These are phyloP conservation scores for Eciton burchellii DNA, from an alignment of 1,140 invertebrate genomes.

Conservation along the genomic window DNA sequence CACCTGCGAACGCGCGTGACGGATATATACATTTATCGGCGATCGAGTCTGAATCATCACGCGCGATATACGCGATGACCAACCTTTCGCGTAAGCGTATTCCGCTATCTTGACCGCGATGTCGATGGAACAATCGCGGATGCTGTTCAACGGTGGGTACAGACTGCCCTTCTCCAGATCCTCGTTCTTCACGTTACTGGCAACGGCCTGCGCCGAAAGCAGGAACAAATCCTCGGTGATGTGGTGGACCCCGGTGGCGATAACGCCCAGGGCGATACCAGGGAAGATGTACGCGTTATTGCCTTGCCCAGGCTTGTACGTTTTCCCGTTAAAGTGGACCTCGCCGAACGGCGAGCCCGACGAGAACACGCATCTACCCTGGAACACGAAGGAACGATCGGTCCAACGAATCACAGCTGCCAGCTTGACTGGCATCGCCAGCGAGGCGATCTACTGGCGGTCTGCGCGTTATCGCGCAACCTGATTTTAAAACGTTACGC, in stretches of 20 bases:
- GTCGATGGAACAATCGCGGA: slow-evolving; percentile 90
- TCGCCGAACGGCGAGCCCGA: slow-evolving; percentile 96
- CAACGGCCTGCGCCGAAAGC: slow-evolving; percentile 93
- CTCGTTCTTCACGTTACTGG: slow-evolving; percentile 89
- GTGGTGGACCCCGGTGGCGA: slow-evolving; percentile 93
- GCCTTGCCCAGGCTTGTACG: slow-evolving; percentile 95
- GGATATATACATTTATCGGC: not conserved
- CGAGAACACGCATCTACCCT: slow-evolving; percentile 96
- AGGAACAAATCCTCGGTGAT: slow-evolving; percentile 96
- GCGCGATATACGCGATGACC: slow-evolving; percentile 43
- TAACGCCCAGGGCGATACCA: slow-evolving; percentile 95
- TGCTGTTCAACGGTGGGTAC: slow-evolving; percentile 91
- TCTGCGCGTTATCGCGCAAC: not conserved
- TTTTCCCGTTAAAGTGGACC: slow-evolving; percentile 91
- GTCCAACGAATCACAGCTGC: not conserved
- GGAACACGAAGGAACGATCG: slow-evolving; percentile 12
- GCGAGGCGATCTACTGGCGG: not conserved
- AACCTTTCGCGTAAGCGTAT: slow-evolving; percentile 89
- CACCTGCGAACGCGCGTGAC: slow-evolving; percentile 78
- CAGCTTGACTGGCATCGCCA: not conserved
- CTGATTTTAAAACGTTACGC: slow-evolving; percentile 38
- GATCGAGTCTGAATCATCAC: not conserved
- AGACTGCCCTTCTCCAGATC: slow-evolving; percentile 90
- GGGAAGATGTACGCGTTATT: slow-evolving; percentile 99
- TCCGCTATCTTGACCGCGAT: slow-evolving; percentile 90